These are phyloP conservation scores for Hybognathus amarus DNA, from an alignment of 2,797 vertebrate species.

Conservation along the genomic window DNA sequence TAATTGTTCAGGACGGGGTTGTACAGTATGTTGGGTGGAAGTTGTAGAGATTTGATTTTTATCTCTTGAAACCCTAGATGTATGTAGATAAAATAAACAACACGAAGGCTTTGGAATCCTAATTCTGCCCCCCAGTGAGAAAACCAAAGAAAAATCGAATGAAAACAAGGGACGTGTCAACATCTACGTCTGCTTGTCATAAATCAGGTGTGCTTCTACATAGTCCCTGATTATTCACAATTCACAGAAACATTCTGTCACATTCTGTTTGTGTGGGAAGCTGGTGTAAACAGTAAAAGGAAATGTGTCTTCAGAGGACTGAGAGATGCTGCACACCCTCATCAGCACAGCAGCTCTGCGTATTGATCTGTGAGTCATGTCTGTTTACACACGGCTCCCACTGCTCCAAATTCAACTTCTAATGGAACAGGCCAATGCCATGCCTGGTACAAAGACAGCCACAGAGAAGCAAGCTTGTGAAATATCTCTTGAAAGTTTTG, in stretches of 20 bases:
- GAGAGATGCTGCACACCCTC: conserved; percentile 38
- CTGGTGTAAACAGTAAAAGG: conserved; percentile 45
- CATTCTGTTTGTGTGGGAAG: conserved; percentile 45
- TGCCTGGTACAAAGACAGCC: conserved; percentile 45
- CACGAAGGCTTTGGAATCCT: neutral
- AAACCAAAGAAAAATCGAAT: conserved; percentile 34
- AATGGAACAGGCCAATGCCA: conserved; percentile 50
- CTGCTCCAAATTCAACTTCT: conserved; percentile 52
- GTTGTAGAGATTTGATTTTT: neutral
- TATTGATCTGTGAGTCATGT: conserved; percentile 59
- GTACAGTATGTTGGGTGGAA: neutral
- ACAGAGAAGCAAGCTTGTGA: conserved; percentile 22
- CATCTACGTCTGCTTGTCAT: conserved; percentile 25
- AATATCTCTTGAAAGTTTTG: conserved; percentile 36
- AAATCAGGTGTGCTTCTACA: conserved; percentile 40
- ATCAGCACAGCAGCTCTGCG: conserved; percentile 46
- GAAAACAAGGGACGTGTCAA: conserved; percentile 4
- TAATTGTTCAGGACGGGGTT: neutral
- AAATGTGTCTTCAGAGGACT: conserved; percentile 39
- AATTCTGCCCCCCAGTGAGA: conserved; percentile 1
- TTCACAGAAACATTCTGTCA: conserved; percentile 44
- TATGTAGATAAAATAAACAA: conserved; percentile 19
- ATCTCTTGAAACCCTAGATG: neutral
- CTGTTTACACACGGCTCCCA: conserved; percentile 55
- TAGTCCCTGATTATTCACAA: conserved; percentile 46